Conservation (phyloP, 1,140 invertebrate species). For the Drosophila sucinea region DNA sequence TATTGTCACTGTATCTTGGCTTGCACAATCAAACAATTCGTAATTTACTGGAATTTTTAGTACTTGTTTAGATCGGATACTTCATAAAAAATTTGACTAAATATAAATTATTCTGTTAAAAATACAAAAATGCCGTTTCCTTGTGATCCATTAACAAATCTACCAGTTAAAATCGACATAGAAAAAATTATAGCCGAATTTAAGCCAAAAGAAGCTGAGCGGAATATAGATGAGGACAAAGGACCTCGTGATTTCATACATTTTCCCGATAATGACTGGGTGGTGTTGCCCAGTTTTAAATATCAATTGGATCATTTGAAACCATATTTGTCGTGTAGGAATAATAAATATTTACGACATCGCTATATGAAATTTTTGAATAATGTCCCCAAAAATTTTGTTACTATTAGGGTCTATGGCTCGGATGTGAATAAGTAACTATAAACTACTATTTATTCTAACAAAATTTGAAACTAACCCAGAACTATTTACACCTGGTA, state of each 20-base stretch:
- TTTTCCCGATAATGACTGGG: constrained; percentile 49
- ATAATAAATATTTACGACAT: constrained; percentile 47
- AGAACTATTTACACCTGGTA: not conserved
- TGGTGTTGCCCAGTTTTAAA: constrained; percentile 57
- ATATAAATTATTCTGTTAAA: constrained; percentile 5
- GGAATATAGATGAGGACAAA: constrained; percentile 21
- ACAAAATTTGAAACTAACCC: not conserved
- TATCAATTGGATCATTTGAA: constrained; percentile 58
- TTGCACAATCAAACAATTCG: not conserved
- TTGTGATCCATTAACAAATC: constrained; percentile 60
- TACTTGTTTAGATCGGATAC: not conserved
- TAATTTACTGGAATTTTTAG: not conserved
- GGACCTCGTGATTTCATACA: constrained; percentile 41
- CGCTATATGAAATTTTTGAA: constrained; percentile 57
- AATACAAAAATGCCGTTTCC: constrained; percentile 35
- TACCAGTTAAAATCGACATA: constrained; percentile 60
- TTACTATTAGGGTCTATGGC: constrained; percentile 38
- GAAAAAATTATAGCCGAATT: constrained; percentile 47
- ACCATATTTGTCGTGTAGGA: constrained; percentile 39
- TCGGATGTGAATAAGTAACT: constrained; percentile 29
- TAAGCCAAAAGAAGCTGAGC: constrained; percentile 33
- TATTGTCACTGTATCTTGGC: not conserved
- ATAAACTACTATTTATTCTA: not conserved
- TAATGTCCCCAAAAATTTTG: constrained; percentile 53
- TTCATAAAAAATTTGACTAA: not conserved